Evolutionary conservation across 1,140 invertebrate genomes (phyloP).

Genomic region (Penaeus chinensis): DNA sequence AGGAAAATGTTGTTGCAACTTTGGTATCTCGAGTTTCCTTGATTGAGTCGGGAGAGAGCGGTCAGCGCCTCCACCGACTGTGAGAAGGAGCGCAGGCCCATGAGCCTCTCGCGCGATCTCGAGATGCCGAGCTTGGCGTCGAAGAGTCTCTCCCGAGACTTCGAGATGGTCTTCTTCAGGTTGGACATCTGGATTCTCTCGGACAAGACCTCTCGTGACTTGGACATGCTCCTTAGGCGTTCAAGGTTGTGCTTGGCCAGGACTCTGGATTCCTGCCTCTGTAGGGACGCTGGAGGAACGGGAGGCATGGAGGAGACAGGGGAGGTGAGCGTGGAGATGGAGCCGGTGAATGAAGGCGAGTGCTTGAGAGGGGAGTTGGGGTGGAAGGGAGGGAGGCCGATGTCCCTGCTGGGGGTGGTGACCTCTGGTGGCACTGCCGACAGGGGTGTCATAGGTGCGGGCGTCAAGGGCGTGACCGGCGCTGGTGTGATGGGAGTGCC

Average conservation of each 20-base stretch:
- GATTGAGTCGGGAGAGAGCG: slow-evolving; percentile 54
- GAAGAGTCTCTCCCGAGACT: slow-evolving; percentile 69
- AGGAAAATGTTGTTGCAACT: slow-evolving; percentile 62
- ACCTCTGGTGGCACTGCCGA: slow-evolving; percentile 25
- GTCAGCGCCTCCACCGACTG: slow-evolving; percentile 62
- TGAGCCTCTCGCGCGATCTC: slow-evolving; percentile 44
- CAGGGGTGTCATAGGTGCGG: slow-evolving; percentile 4
- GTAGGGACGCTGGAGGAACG: slow-evolving; percentile 6
- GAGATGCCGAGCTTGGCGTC: slow-evolving; percentile 57
- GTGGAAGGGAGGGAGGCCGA: slow-evolving; percentile 45
- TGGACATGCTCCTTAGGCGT: slow-evolving; percentile 69
- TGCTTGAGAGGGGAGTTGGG: slow-evolving; percentile 48
- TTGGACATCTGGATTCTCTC: slow-evolving; percentile 71
- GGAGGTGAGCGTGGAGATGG: slow-evolving; percentile 37
- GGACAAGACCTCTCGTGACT: slow-evolving; percentile 73
- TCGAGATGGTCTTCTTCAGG: slow-evolving; percentile 66
- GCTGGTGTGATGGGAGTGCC: background rate
- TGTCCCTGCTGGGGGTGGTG: slow-evolving; percentile 36
- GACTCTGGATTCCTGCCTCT: slow-evolving; percentile 44
- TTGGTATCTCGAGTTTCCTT: slow-evolving; percentile 57
- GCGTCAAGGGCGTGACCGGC: background rate
- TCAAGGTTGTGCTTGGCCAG: slow-evolving; percentile 59
- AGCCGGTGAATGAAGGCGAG: slow-evolving; percentile 27
- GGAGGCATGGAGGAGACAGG: slow-evolving; percentile 48
- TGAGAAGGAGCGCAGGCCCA: slow-evolving; percentile 59